Base-by-base conservation (phyloP, 2,888 invertebrate genomes). In the Cosmia pyralina region DNA sequence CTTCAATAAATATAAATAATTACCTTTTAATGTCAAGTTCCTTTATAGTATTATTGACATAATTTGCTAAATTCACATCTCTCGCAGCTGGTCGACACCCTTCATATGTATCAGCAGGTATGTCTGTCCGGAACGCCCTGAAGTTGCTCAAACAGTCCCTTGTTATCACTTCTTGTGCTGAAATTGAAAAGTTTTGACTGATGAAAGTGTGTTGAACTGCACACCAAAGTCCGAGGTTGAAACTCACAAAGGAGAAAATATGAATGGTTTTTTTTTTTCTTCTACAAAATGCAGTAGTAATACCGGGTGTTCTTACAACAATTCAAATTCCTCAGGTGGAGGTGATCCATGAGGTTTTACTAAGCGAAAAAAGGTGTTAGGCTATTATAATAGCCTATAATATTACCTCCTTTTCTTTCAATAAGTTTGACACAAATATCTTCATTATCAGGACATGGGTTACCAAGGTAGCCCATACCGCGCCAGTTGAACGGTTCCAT, bases 31-130 rank as follows among this genome's bases (percentile, higher is more conserved):
- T 97, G 91, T 99, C 99, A 68, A 98, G 96, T 91, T 99, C 98
- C 86, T 98, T 97, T 62, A 98, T 98, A 4, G 97, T 97, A 90
- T 98, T 98, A 90, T 98, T 98, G 0, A 98, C 98, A 92, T 98
- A 99, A 91, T 99, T 97, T 0, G 97, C 98, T 77, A 99, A 93
- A 85, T 97, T 97, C 2, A 97, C 96, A 93, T 99, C 98, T 86
- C 97, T 97, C 0, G 98, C 98, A 41, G 98, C 98, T 13, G 97
- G 96, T 71, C 98, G 96, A 88, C 99, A 99, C 0, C 99, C 99
- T 94, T 99, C 99, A 91, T 99, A 99, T 76, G 97, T 98, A 91
- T 99, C 99, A 0, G 98, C 98, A 10, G 99, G 99, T 86, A 99
- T 98, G 88, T 99, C 99, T 6, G 97, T 98, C 69, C 99, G 96